Percentiles rank a stretch among this genome's conserved stretches.
These are phyloP conservation scores for Oxygymnocypris stewartii DNA, from an alignment of 2,113 vertebrate genomes.

Conservation along the genomic window DNA sequence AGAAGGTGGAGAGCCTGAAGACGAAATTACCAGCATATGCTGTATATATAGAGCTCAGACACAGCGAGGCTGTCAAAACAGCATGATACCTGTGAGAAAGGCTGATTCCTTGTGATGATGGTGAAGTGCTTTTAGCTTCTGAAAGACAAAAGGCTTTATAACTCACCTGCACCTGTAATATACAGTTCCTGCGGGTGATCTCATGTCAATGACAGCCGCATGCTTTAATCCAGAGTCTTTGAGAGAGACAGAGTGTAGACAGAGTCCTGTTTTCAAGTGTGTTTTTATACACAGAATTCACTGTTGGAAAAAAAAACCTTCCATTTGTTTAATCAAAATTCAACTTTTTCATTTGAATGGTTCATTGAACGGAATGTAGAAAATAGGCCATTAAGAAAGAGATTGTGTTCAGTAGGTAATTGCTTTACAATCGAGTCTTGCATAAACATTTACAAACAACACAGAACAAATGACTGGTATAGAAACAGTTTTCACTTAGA, in stretches of 20 bases:
- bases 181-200: background rate
- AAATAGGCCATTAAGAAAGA: background rate
- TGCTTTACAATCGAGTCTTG: background rate
- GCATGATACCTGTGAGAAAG: slow-evolving; percentile 40
- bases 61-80: slow-evolving; percentile 38
- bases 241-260: background rate
- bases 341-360: background rate
- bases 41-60: slow-evolving; percentile 45
- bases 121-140: slow-evolving; percentile 7
- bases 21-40: slow-evolving; percentile 50
- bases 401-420: background rate
- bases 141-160: slow-evolving; percentile 14
- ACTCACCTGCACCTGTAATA: background rate
- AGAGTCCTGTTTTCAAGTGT: background rate
- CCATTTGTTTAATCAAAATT: background rate
- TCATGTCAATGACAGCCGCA: background rate
- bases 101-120: slow-evolving; percentile 11
- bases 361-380: background rate
- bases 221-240: background rate
- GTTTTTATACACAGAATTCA: background rate
- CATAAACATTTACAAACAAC: background rate
- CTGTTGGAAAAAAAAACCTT: background rate
- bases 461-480: background rate
- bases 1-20: slow-evolving; percentile 44
- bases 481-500: background rate